phyloP scores from a whole-genome alignment of 2,113 vertebrate genomes.

The Rhineura floridana region DNA sequence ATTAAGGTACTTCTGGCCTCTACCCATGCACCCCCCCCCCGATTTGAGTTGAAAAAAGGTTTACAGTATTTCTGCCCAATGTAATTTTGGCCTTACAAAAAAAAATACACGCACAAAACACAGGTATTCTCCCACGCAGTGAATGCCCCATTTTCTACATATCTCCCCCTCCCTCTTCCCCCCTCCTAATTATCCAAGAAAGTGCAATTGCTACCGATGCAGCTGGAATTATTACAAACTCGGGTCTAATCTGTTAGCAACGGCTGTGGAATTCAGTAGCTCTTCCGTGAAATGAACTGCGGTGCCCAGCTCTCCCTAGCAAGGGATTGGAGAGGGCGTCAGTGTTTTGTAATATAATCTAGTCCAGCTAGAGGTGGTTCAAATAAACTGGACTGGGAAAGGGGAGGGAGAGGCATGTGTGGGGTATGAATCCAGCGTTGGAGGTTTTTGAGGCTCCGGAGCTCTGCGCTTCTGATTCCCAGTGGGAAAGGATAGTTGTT shows the following conservation, averaged over 20 bases:
- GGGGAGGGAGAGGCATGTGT: neutral
- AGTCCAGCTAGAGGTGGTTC: neutral
- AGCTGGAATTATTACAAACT: neutral
- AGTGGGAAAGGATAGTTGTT: no score
- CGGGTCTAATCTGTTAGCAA: neutral
- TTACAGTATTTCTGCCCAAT: neutral
- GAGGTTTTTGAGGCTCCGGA: neutral
- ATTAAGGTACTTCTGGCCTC: no score
- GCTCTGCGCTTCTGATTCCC: neutral
- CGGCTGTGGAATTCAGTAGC: neutral
- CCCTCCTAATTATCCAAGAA: fast-evolving
- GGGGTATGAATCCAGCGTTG: no score
- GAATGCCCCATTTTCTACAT: fast-evolving
- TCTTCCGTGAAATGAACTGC: fast-evolving
- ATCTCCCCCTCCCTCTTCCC: neutral
- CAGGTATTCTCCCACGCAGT: neutral
- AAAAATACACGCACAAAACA: neutral
- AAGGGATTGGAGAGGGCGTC: fast-evolving
- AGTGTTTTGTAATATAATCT: neutral
- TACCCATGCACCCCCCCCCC: no score
- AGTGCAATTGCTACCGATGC: fast-evolving
- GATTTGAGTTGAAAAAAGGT: no score
- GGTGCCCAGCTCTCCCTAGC: neutral
- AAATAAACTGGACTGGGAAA: neutral
- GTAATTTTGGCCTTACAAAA: neutral